Conservation (phyloP, 2,888 invertebrate species). For the Lacanobia wlatinum region DNA sequence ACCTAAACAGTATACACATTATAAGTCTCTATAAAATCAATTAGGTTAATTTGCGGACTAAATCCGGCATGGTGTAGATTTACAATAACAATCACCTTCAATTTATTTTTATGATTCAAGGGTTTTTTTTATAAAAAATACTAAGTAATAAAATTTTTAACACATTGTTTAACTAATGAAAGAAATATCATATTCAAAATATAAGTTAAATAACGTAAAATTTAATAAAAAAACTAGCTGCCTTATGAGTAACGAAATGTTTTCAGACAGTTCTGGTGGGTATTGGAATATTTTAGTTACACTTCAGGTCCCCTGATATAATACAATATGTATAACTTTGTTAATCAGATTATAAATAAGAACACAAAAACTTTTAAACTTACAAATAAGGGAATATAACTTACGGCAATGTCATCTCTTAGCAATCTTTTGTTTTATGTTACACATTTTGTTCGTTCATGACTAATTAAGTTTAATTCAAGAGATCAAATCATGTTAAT, state of each 20-base stretch:
- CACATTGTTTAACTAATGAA: conserved; percentile 23
- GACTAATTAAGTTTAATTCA: conserved; percentile 40
- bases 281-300: conserved; percentile 78
- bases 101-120: not conserved
- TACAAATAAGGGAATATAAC: conserved; percentile 44
- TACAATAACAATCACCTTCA: not conserved
- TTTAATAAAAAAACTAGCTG: conserved; percentile 42
- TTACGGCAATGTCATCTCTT: conserved; percentile 50
- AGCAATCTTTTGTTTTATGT: conserved; percentile 15
- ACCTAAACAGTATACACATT: not conserved
- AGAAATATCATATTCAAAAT: conserved; percentile 10
- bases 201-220: conserved; percentile 22
- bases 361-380: conserved; percentile 50
- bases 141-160: conserved; percentile 20
- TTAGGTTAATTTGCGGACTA: no score
- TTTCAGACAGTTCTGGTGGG: conserved; percentile 68
- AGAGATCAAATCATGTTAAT: conserved; percentile 59
- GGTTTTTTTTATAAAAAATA: not conserved
- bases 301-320: conserved; percentile 75
- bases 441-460: conserved; percentile 43
- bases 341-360: conserved; percentile 46
- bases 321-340: conserved; percentile 9
- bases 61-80: not conserved
- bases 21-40: not conserved
- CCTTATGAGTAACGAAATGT: conserved; percentile 39